Conservation (phyloP, 2,888 invertebrate species). For the Apantesis nais region DNA sequence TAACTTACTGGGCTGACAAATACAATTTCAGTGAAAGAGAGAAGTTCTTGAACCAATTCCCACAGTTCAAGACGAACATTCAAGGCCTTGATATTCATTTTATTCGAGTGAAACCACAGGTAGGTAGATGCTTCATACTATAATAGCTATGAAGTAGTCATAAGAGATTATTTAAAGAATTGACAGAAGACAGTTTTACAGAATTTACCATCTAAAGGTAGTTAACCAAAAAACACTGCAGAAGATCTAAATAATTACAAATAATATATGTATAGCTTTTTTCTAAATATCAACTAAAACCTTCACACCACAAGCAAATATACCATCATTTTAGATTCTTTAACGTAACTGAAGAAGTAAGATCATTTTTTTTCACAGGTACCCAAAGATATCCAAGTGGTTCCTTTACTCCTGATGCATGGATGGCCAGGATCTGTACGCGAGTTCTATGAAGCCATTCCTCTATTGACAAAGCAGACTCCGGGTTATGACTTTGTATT, state of each 20-base stretch:
- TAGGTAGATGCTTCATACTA: constrained; percentile 54
- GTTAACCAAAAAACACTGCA: no score
- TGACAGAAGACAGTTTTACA: no score
- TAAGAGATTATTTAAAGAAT: no score
- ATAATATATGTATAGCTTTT: no score
- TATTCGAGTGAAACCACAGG: constrained; percentile 88
- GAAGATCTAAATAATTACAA: no score
- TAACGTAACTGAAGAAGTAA: not conserved
- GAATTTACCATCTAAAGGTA: not conserved
- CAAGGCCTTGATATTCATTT: constrained; percentile 88
- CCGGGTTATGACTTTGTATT: constrained; percentile 79
- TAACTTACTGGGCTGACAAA: constrained; percentile 91
- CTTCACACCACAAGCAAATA: no score
- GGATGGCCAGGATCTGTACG: constrained; percentile 96
- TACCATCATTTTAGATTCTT: no score
- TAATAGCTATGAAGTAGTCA: not conserved
- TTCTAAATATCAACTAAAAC: no score
- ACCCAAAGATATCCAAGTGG: constrained; percentile 66
- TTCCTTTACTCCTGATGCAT: constrained; percentile 91
- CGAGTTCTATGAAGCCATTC: constrained; percentile 93
- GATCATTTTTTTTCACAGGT: constrained; percentile 58
- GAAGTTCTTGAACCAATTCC: constrained; percentile 88
- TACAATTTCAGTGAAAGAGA: constrained; percentile 89
- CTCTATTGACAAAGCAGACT: constrained; percentile 85
- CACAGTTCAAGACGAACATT: constrained; percentile 92